Evolutionary conservation across 37 sponge, comb jelly and placozoan genomes (phyloP).

Genomic region (Hexactinellida sp.): DNA sequence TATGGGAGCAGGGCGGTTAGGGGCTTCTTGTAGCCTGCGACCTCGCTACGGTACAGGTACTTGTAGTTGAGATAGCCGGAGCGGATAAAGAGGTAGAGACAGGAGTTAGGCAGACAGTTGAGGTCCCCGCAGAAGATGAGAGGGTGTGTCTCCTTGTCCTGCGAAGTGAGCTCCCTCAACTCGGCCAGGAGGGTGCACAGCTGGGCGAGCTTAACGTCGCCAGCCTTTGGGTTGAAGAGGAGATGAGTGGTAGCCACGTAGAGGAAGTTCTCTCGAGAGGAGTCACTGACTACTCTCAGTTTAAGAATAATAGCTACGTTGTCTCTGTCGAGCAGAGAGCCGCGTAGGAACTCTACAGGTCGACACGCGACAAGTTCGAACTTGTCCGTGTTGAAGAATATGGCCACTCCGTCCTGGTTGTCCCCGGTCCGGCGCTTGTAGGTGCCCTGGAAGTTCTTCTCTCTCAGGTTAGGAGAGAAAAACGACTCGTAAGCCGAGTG

Average conservation of each 20-base stretch:
- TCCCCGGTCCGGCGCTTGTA: slow-evolving; percentile 59
- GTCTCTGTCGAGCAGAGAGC: slow-evolving; percentile 48
- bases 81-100: slow-evolving; percentile 47
- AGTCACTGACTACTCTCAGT: slow-evolving; percentile 11
- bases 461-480: slow-evolving; percentile 34
- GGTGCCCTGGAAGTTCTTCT: slow-evolving; percentile 42
- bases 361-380: slow-evolving; percentile 35
- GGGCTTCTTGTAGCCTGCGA: slow-evolving; percentile 42
- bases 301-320: slow-evolving; percentile 59
- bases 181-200: slow-evolving; percentile 58
- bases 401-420: slow-evolving; percentile 70
- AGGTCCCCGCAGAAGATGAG: slow-evolving; percentile 72
- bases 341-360: slow-evolving; percentile 39
- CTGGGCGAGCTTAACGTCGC: slow-evolving; percentile 94
- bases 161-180: slow-evolving; percentile 41
- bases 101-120: slow-evolving; percentile 58
- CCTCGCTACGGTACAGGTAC: slow-evolving; percentile 26
- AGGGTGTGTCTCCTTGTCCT: slow-evolving; percentile 20
- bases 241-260: slow-evolving; percentile 92
- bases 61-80: slow-evolving; percentile 51
- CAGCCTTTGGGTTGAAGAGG: slow-evolving; percentile 88
- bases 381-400: slow-evolving; percentile 32
- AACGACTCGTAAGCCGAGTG: slow-evolving; percentile 34
- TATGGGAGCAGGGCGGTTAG: slow-evolving; percentile 23
- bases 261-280: slow-evolving; percentile 22